Evolutionary conservation across 2,113 vertebrate genomes (phyloP).

Genomic region (Uria aalge): DNA sequence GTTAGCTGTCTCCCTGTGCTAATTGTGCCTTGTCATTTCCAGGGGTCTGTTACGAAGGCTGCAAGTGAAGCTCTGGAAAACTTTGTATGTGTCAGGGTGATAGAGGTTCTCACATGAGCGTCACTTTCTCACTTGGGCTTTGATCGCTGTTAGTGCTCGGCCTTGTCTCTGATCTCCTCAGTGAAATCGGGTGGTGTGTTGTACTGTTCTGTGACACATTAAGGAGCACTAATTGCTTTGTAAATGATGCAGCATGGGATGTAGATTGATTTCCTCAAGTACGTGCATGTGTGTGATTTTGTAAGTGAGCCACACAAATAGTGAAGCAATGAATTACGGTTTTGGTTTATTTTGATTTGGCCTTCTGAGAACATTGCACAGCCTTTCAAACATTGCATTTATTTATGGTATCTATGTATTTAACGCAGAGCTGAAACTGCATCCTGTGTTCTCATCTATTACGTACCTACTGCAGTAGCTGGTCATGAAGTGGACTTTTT

Average conservation of each 20-base stretch:
- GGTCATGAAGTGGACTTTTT: not conserved
- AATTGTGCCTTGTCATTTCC: not conserved
- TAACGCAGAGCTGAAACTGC: not conserved
- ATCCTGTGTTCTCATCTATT: not conserved
- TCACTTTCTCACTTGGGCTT: fast-evolving
- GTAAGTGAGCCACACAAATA: not conserved
- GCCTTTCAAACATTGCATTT: not conserved
- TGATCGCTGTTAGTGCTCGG: not conserved
- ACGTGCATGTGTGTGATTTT: not conserved
- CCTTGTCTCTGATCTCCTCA: not conserved
- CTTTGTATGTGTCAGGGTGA: not conserved
- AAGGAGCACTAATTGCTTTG: not conserved
- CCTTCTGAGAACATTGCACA: not conserved
- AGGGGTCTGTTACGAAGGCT: fast-evolving
- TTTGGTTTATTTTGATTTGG: not conserved
- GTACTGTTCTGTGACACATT: not conserved
- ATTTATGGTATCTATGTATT: not conserved
- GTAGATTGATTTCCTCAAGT: not conserved
- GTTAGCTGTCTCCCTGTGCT: not conserved
- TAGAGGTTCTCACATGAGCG: fast-evolving
- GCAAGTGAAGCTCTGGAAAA: not conserved
- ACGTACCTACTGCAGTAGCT: fast-evolving
- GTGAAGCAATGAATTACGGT: fast-evolving
- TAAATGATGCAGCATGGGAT: not conserved
- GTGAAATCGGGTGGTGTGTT: not conserved